Evolutionary conservation across 2,113 vertebrate species (phyloP), one percentile per base, ranked within the genome.

Genomic region (Xenotilapia leptura): DNA sequence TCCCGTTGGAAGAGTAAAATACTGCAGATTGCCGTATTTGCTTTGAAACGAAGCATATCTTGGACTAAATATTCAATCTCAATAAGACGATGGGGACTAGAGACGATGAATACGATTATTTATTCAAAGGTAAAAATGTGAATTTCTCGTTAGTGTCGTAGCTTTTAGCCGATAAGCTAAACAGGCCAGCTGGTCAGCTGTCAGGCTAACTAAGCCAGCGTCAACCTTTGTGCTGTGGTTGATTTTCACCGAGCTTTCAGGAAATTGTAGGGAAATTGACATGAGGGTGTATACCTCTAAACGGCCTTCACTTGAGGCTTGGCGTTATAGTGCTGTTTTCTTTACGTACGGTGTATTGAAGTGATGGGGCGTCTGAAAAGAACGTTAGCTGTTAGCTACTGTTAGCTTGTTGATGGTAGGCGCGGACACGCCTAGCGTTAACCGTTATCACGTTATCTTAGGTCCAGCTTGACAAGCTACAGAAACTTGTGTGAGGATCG

Each of bases 41-140:
- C 5, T 6, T 62, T 56, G 45, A 55, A 73, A 14, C n/a, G 2
- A 14, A 49, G 19, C 62, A 6, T 33, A 77, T 28, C 68, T 88
- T 23, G 90, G 85, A 81, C 28, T 79, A 40, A n/a, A 21, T 19
- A 3, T 38, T 75, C 60, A 38, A 38, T 23, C 13, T 17, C 13
- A 14, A 1, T 10, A 79, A 42, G 79, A 95, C 89, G 80, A 99
- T 99, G 98, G 98, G 98, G 88, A 97, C 98, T 90, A 97, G 98
- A 94, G 98, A 99, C 90, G 98, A 99, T 92, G 98, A 99, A 90
- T 99, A 99, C 90, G 98, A 99, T 81, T 99, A 99, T 92, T 94
- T 99, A 90, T 99, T 99, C 96, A 99, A 99, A 98, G 98, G 98
- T 99, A 96, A 95, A 75, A n/a, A 10, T 6, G 26, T 13, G 4